These are phyloP conservation scores for Channa striata DNA, from an alignment of 2,797 vertebrate species.

Conservation along the genomic window DNA sequence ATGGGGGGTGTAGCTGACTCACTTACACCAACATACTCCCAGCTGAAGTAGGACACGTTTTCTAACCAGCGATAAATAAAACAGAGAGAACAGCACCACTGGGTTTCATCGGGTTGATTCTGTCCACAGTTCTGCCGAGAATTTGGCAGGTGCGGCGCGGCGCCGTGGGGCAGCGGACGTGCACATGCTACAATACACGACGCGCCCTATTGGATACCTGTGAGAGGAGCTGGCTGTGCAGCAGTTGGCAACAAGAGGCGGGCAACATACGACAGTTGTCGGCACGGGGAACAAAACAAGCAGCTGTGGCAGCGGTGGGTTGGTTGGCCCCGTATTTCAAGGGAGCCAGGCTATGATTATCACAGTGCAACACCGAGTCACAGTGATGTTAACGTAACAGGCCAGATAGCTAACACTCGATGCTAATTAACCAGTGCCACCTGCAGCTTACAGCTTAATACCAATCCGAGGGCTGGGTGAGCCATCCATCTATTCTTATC, in stretches of 20 bases:
- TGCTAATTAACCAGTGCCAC: conserved; percentile 57
- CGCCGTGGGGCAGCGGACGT: conserved; percentile 8
- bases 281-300: conserved; percentile 62
- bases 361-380: conserved; percentile 43
- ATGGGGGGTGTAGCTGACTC: background rate
- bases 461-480: background rate
- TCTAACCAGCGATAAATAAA: conserved; percentile 1
- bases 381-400: conserved; percentile 43
- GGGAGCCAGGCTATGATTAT: conserved; percentile 75
- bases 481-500: background rate
- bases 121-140: conserved; percentile 11
- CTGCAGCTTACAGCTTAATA: conserved; percentile 28
- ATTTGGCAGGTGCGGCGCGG: conserved; percentile 6
- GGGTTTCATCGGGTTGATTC: conserved; percentile 26
- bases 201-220: conserved; percentile 57
- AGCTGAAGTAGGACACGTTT: background rate
- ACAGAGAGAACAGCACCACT: background rate
- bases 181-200: conserved; percentile 7
- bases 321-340: conserved; percentile 61
- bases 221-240: conserved; percentile 46
- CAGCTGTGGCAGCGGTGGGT: conserved; percentile 72
- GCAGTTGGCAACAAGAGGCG: conserved; percentile 64
- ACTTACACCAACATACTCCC: background rate
- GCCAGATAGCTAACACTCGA: conserved; percentile 46
- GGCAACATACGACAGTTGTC: conserved; percentile 59